These are phyloP conservation scores for Alligator sinensis DNA, from an alignment of 2,113 vertebrate genomes.

Conservation along the genomic window DNA sequence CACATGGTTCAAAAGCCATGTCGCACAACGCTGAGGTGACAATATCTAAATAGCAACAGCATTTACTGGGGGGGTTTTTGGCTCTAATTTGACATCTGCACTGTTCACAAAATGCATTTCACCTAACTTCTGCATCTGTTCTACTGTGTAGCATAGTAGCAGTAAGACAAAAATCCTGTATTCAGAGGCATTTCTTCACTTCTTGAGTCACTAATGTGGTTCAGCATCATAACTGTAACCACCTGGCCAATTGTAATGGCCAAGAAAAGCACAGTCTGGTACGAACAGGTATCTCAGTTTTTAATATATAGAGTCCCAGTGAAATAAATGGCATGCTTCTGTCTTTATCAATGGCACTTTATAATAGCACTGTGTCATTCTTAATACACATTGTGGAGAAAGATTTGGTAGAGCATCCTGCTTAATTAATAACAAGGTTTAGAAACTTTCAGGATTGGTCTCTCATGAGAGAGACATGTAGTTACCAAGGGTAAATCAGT, in stretches of 20 bases:
- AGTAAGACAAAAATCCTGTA: not conserved
- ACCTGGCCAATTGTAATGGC: not conserved
- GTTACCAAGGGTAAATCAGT: not conserved
- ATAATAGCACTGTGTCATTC: not conserved
- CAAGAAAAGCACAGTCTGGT: not conserved
- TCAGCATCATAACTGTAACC: not conserved
- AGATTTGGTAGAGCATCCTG: not conserved
- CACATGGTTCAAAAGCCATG: not conserved
- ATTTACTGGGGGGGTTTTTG: not conserved
- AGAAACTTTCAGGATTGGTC: not conserved
- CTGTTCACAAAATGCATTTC: not conserved
- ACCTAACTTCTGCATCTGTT: not conserved
- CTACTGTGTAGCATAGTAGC: not conserved
- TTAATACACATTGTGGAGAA: not conserved
- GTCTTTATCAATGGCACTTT: not conserved
- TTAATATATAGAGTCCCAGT: fast-evolving
- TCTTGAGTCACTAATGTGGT: not conserved
- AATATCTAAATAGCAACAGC: not conserved
- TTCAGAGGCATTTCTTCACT: not conserved
- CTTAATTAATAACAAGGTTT: not conserved
- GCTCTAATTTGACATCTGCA: not conserved
- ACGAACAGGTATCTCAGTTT: not conserved
- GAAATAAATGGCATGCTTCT: not conserved
- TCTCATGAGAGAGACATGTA: not conserved
- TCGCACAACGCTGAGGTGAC: not conserved